Conservation (phyloP, 2,113 vertebrate species). For the Vidua chalybeata region DNA sequence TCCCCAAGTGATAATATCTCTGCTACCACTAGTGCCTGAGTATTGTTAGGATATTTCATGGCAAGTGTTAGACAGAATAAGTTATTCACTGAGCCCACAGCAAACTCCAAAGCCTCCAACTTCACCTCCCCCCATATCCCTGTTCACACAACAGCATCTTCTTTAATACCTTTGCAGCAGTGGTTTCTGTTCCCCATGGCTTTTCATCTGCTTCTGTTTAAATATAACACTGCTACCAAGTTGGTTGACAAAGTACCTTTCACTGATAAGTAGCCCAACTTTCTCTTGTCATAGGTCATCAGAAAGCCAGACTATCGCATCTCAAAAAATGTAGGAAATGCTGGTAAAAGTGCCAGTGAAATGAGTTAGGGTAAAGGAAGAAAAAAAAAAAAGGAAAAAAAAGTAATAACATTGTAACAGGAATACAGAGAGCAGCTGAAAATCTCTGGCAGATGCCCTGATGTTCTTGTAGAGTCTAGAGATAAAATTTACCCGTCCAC, state of each 20-base stretch:
- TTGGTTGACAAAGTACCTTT: conserved; percentile 41
- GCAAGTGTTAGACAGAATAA: conserved; percentile 61
- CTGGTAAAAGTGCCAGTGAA: conserved; percentile 24
- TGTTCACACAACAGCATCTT: neutral
- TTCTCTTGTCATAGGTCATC: conserved; percentile 21
- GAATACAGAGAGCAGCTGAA: conserved; percentile 7
- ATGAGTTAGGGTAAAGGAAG: neutral
- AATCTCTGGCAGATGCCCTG: neutral
- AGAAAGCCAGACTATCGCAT: conserved; percentile 20
- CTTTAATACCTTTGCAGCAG: conserved; percentile 32
- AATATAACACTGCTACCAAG: neutral
- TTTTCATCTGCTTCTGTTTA: conserved; percentile 30
- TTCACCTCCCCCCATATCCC: conserved; percentile 17
- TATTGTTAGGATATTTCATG: conserved; percentile 68
- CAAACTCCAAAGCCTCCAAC: conserved; percentile 19
- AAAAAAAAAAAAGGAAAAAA: rapidly evolving
- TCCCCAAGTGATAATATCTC: conserved; percentile 71
- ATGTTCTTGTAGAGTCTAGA: neutral
- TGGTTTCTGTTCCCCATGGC: conserved; percentile 29
- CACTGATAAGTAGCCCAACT: conserved; percentile 55
- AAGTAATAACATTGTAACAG: conserved; percentile 23
- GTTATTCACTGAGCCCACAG: conserved; percentile 55
- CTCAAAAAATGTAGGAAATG: conserved; percentile 35
- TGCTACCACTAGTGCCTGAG: conserved; percentile 30
- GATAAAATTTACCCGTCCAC: neutral